Evolutionary conservation across 2,888 invertebrate species (phyloP).

Genomic region (Drosophila birchii): DNA sequence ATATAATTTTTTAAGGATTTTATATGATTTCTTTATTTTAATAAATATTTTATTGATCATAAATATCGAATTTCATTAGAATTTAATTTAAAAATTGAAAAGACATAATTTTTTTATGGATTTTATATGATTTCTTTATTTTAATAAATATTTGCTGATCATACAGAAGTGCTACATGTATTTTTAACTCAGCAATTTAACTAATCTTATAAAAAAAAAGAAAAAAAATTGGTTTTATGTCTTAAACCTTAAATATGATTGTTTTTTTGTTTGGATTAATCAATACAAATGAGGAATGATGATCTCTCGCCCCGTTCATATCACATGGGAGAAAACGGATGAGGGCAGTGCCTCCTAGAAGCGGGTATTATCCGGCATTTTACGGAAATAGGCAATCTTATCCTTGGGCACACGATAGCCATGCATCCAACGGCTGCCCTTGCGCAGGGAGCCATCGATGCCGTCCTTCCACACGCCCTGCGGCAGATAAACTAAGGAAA

Average conservation of each 20-base stretch:
- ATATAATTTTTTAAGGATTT: background rate
- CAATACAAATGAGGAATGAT: conserved; percentile 15
- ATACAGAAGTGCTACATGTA: background rate
- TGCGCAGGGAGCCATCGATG: conserved; percentile 92
- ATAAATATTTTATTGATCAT: conserved; percentile 5
- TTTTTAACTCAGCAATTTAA: conserved; percentile 11
- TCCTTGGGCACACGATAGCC: conserved; percentile 92
- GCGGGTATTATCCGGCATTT: conserved; percentile 93
- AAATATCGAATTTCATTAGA: background rate
- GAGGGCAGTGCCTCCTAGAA: conserved; percentile 85
- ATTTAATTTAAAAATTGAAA: background rate
- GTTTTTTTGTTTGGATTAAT: background rate
- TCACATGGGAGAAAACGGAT: conserved; percentile 18
- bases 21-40: background rate
- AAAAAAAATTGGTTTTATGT: conserved; percentile 5
- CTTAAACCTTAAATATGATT: conserved; percentile 15
- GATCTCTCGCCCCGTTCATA: conserved; percentile 15
- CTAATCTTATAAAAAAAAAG: conserved; percentile 1
- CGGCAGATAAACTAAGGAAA: conserved; percentile 90
- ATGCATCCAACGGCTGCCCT: conserved; percentile 96
- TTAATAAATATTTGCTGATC: background rate
- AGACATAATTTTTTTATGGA: background rate
- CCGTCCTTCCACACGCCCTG: conserved; percentile 97
- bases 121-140: background rate
- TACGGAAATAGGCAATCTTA: conserved; percentile 92